These are phyloP conservation scores for Gryon sp. DNA, from an alignment of 1,140 invertebrate genomes.

Conservation along the genomic window DNA sequence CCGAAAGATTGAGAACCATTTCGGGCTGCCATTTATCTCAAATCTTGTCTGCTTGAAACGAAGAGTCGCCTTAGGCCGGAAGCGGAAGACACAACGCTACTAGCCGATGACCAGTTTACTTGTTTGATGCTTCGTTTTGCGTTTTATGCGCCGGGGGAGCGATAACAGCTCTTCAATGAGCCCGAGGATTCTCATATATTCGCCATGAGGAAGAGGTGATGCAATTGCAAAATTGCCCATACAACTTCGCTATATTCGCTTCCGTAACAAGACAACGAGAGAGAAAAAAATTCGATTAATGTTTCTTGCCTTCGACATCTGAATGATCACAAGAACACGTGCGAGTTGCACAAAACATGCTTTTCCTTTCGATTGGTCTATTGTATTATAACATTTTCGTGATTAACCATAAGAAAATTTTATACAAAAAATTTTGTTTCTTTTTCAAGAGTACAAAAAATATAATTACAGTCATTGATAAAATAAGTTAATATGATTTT, in stretches of 20 bases:
- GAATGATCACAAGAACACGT: constrained; percentile 18
- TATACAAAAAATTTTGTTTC: too few relatives aligned
- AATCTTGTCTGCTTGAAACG: not conserved
- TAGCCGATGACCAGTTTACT: constrained; percentile 33
- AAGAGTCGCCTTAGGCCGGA: constrained; percentile 24
- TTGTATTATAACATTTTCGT: not conserved
- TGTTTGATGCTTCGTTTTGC: constrained; percentile 28
- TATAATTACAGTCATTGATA: too few relatives aligned
- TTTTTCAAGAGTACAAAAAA: too few relatives aligned
- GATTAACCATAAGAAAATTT: not conserved
- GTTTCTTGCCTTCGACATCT: constrained; percentile 38
- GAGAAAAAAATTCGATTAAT: constrained; percentile 30
- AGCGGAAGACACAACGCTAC: constrained; percentile 32
- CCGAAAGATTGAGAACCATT: not conserved
- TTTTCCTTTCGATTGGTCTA: not conserved
- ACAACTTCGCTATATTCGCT: constrained; percentile 18
- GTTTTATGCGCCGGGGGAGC: constrained; percentile 35
- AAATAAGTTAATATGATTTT: too few relatives aligned
- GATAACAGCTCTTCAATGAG: constrained; percentile 30
- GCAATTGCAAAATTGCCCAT: constrained; percentile 42
- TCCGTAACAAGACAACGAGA: constrained; percentile 47
- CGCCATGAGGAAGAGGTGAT: constrained; percentile 37
- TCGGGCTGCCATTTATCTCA: constrained; percentile 1
- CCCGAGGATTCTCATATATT: constrained; percentile 36
- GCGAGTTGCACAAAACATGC: constrained; percentile 10